A percentile compares a stretch with the other conserved stretches of the same genome.
Conservation (phyloP, 2,888 invertebrate genomes). For the Isoperla grammatica region DNA sequence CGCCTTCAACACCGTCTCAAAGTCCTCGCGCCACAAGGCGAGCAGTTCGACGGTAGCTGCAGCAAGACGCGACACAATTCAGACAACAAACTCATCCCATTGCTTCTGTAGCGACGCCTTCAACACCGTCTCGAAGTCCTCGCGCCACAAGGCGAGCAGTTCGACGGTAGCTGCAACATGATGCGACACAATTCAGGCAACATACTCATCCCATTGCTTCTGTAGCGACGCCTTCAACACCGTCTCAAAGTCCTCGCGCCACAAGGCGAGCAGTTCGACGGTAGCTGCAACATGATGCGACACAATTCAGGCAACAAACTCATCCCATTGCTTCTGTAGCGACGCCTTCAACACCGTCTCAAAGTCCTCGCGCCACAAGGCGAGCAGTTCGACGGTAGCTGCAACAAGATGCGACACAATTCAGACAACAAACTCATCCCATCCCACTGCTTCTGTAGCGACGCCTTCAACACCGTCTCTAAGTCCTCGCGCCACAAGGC, state of each 20-base stretch:
- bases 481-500: conserved; percentile 58
- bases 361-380: conserved; percentile 58
- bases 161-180: conserved; percentile 58
- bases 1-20: conserved; percentile 53
- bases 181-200: too few relatives aligned
- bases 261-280: conserved; percentile 58
- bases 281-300: too few relatives aligned
- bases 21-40: conserved; percentile 56
- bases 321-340: conserved; percentile 57
- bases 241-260: conserved; percentile 56
- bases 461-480: conserved; percentile 51
- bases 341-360: conserved; percentile 52
- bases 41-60: conserved; percentile 58
- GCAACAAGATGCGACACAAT: too few relatives aligned
- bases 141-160: conserved; percentile 54
- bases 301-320: too few relatives aligned
- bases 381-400: conserved; percentile 58
- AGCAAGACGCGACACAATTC: too few relatives aligned
- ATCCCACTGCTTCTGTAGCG: conserved; percentile 57
- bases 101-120: conserved; percentile 53
- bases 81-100: conserved; percentile 60
- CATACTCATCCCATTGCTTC: conserved; percentile 57
- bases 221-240: conserved; percentile 54
- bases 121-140: conserved; percentile 57
- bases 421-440: too few relatives aligned